These are phyloP conservation scores for Cryptus viduatorius DNA, from an alignment of 2,888 invertebrate genomes.

Conservation along the genomic window DNA sequence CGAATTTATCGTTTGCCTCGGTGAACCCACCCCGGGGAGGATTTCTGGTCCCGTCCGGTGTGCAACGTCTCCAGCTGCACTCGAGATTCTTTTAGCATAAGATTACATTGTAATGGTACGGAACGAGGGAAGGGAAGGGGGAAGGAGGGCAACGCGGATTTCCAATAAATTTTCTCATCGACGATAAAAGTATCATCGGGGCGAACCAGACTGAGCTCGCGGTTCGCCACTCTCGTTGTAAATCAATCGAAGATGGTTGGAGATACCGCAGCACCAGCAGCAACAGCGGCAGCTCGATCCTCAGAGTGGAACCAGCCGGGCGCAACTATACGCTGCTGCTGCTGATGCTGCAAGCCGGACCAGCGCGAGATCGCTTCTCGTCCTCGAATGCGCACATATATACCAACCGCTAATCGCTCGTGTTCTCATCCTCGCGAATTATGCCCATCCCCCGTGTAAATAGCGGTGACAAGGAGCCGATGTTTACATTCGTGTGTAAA, in stretches of 20 bases:
- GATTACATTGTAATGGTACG: slow-evolving; percentile 79
- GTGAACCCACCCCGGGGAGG: slow-evolving; percentile 67
- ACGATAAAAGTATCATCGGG: slow-evolving; percentile 77
- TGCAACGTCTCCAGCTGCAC: slow-evolving; percentile 61
- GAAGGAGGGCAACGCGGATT: slow-evolving; percentile 72
- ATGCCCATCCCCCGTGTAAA: slow-evolving; percentile 76
- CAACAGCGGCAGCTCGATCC: slow-evolving; percentile 17
- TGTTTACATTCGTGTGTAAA: slow-evolving; percentile 80
- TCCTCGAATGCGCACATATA: slow-evolving; percentile 16
- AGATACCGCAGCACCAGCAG: slow-evolving; percentile 72
- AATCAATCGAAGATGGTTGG: slow-evolving; percentile 81
- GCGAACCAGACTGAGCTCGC: slow-evolving; percentile 52
- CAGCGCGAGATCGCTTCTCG: slow-evolving; percentile 35
- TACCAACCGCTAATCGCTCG: slow-evolving; percentile 75
- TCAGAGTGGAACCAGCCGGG: slow-evolving; percentile 11
- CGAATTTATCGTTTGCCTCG: slow-evolving; percentile 75
- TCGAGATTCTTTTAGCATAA: slow-evolving; percentile 73
- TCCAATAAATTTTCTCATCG: slow-evolving; percentile 79
- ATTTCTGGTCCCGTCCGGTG: slow-evolving; percentile 34
- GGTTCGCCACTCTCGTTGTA: slow-evolving; percentile 74
- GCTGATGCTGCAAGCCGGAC: slow-evolving; percentile 1
- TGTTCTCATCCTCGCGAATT: slow-evolving; percentile 72
- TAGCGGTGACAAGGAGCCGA: slow-evolving; percentile 75
- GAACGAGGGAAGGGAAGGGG: slow-evolving; percentile 11
- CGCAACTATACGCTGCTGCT: slow-evolving; percentile 4